Percentiles rank a stretch among this genome's conserved stretches.
phyloP scores from a whole-genome alignment of 2,888 invertebrate genomes.

The Drosophila meridionalis region DNA sequence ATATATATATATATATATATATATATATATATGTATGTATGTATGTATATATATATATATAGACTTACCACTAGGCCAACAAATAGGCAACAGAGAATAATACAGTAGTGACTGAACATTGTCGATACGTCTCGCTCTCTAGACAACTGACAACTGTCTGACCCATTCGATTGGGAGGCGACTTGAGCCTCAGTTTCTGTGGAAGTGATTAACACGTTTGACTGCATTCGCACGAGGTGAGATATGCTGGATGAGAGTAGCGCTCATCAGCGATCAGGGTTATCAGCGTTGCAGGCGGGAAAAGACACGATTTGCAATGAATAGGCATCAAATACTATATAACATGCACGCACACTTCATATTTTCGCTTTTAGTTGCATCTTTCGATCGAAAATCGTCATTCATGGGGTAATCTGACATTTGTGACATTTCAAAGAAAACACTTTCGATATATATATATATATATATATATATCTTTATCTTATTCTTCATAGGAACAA shows the following conservation, averaged over 20 bases:
- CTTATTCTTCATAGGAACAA: too few relatives aligned
- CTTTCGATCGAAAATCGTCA: not conserved
- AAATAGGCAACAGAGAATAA: conserved; percentile 30
- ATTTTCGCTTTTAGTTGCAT: not conserved
- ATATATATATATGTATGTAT: not conserved
- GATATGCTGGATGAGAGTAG: conserved; percentile 2
- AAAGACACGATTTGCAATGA: conserved; percentile 35
- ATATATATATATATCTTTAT: not conserved
- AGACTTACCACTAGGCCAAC: conserved; percentile 43
- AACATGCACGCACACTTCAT: conserved; percentile 6
- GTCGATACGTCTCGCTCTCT: conserved; percentile 23
- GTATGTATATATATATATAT: not conserved
- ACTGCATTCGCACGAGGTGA: conserved; percentile 42
- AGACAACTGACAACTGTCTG: conserved; percentile 28
- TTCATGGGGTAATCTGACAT: not conserved
- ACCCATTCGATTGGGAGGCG: not conserved
- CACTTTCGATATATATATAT: not conserved
- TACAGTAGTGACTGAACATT: conserved; percentile 17
- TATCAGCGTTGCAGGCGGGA: conserved; percentile 39
- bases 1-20: too few relatives aligned
- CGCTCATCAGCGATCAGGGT: conserved; percentile 33
- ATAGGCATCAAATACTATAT: conserved; percentile 6
- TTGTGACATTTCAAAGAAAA: not conserved
- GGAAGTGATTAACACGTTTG: conserved; percentile 34
- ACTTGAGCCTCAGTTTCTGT: not conserved